Base-by-base conservation (phyloP, 92 coral and sea anemone genomes). In the Palythoa heliodiscus region DNA sequence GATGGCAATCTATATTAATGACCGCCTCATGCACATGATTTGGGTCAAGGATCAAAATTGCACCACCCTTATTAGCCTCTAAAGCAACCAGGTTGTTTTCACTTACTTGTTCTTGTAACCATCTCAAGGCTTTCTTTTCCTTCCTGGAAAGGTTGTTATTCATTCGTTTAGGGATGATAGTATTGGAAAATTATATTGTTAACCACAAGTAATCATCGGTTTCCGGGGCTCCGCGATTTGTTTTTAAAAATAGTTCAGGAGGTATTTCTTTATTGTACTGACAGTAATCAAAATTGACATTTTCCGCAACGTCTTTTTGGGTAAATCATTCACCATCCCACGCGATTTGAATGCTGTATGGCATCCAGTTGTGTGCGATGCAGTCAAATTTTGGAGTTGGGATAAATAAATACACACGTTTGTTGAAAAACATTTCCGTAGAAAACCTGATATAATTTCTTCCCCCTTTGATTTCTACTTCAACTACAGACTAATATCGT, bases 181-280 rank as follows among this genome's bases (percentile, higher is more conserved):
- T 74, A 6, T 48, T 74, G n/a, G 78, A 29, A 74, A 74, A 74
- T 52, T 74, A 61, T 17, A 74, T 38, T 52, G 78, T 38, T n/a
- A 74, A 48, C 78, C 61, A 74, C 60, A 74, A 74, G 61, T 22
- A 37, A 5, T 74, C 38, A 74, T 48, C 78, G 37, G 76, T 71
- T 13, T 71, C 54, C 76, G 22, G 76, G n/a, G 43, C 76, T 15
- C 53, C 63, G 78, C 78, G 78, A 35, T 74, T 74, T 74, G 61
- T 52, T 50, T 48, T 74, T 7, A 50, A 63, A 74, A 50, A 48
- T 13, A 74, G 78, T 74, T 74, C 60, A 48, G 37, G 61, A 17
- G 37, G 78, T 48, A 74, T 74, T 74, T 74, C 61, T 3, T 74
- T 43, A 74, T 52, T 74, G 40, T 23, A 63, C 52, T 13, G 61